A percentile compares a stretch with the other conserved stretches of the same genome.
phyloP scores from a whole-genome alignment of 2,113 vertebrate genomes.

The Prunella himalayana region DNA sequence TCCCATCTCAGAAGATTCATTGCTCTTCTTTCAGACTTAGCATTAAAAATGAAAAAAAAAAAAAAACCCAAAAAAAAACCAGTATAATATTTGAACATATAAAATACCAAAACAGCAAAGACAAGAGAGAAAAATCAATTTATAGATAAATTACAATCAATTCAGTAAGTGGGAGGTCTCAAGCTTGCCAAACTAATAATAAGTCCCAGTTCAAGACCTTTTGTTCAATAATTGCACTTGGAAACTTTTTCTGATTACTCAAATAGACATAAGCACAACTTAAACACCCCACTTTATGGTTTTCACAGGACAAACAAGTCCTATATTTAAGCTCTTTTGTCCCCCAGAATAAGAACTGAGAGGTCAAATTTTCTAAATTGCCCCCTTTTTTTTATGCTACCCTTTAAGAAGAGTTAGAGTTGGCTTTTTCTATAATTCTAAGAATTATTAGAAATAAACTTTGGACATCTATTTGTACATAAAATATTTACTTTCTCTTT shows the following conservation, averaged over 20 bases:
- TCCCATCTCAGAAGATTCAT: background rate
- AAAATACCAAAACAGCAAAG: background rate
- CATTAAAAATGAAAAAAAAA: background rate
- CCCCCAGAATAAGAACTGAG: background rate
- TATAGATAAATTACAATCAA: background rate
- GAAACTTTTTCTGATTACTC: slow-evolving; percentile 34
- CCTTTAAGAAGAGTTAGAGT: background rate
- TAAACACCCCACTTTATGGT: background rate
- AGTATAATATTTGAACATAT: background rate
- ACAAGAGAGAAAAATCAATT: background rate
- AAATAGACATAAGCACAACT: background rate
- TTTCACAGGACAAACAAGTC: background rate
- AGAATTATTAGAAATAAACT: background rate
- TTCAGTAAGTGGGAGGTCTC: background rate
- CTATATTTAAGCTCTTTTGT: background rate
- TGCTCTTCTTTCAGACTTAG: background rate
- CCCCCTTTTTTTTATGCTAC: background rate
- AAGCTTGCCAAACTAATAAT: background rate
- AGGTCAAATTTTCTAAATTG: background rate
- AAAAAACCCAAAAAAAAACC: background rate
- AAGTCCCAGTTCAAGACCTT: background rate
- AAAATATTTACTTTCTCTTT: background rate
- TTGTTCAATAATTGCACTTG: slow-evolving; percentile 32
- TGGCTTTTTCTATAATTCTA: background rate
- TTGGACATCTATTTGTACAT: background rate